Evolutionary conservation across 2,888 invertebrate genomes (phyloP).

Genomic region (Andrena trimmerana): DNA sequence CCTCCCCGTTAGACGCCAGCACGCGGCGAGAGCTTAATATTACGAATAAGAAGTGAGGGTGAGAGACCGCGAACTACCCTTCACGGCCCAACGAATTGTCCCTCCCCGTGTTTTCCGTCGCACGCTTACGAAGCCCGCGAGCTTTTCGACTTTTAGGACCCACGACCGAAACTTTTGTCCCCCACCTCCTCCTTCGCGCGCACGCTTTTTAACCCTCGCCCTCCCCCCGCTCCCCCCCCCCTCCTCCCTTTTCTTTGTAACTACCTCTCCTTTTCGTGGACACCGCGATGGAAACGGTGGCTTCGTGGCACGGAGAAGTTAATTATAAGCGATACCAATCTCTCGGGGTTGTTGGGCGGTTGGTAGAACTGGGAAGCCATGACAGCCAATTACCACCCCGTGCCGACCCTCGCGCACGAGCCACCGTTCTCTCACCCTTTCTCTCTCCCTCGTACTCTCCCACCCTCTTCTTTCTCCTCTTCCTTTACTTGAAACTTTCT

Average conservation of each 20-base stretch:
- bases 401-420: conserved; percentile 82
- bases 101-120: conserved; percentile 2
- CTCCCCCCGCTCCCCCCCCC: not conserved
- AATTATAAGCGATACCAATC: conserved; percentile 86
- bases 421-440: conserved; percentile 62
- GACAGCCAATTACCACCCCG: conserved; percentile 85
- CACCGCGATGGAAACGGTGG: conserved; percentile 81
- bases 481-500: conserved; percentile 52
- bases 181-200: not conserved
- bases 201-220: conserved; percentile 46
- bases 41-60: conserved; percentile 33
- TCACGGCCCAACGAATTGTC: not conserved
- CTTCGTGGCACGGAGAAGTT: conserved; percentile 85
- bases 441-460: not conserved
- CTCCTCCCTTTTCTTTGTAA: conserved; percentile 46
- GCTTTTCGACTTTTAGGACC: conserved; percentile 43
- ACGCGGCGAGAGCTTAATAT: conserved; percentile 30
- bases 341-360: conserved; percentile 84
- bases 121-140: conserved; percentile 26
- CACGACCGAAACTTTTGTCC: conserved; percentile 46
- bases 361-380: conserved; percentile 84
- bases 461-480: conserved; percentile 29
- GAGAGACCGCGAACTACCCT: not conserved
- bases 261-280: conserved; percentile 72
- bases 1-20: conserved; percentile 12